Evolutionary conservation across 2,113 vertebrate genomes (phyloP).

Genomic region (Erpornis zantholeuca): DNA sequence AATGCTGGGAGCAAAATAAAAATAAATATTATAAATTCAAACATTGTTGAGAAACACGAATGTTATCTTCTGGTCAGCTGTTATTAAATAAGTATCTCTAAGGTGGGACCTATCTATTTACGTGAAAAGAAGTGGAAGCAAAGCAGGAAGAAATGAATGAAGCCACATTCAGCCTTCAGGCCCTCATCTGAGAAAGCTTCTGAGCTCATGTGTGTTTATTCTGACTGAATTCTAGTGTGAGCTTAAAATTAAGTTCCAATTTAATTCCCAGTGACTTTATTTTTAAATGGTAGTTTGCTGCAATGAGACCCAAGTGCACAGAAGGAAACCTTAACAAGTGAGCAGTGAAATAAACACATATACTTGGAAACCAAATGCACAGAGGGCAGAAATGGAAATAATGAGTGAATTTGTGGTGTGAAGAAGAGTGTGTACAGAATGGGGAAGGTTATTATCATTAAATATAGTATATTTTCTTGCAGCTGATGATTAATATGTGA

Average conservation of each 20-base stretch:
- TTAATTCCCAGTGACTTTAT: background rate
- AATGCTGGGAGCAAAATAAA: background rate
- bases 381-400: background rate
- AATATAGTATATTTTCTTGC: background rate
- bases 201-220: background rate
- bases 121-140: background rate
- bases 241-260: background rate
- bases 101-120: background rate
- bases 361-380: background rate
- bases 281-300: background rate
- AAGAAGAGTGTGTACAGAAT: background rate
- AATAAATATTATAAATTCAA: background rate
- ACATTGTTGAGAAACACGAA: background rate
- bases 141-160: background rate
- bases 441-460: background rate
- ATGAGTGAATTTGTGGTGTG: background rate
- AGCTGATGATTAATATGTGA: background rate
- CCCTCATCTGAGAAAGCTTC: background rate
- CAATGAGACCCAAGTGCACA: background rate
- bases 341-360: background rate
- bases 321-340: background rate
- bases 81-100: background rate
- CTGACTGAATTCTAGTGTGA: background rate
- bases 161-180: background rate
- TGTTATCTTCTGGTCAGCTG: accelerated